Conservation (phyloP, 2,888 invertebrate species). For the Podabrus alpinus region DNA sequence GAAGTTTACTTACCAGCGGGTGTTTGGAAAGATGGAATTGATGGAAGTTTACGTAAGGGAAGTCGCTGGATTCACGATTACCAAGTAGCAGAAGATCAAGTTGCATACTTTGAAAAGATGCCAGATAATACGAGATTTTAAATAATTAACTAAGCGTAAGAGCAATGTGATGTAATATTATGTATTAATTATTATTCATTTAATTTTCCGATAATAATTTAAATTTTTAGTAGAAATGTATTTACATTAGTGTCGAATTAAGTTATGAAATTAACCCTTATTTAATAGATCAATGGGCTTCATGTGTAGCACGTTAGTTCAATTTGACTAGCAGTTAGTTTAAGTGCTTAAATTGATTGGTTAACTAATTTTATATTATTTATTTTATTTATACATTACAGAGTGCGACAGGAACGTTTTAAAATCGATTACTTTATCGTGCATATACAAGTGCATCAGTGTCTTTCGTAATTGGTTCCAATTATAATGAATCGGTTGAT, state of each 20-base stretch:
- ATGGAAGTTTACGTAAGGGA: constrained; percentile 82
- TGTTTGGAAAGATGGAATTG: constrained; percentile 91
- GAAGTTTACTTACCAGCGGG: constrained; percentile 91
- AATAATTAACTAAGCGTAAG: constrained; percentile 18
- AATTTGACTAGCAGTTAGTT: not conserved
- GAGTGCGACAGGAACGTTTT: not conserved
- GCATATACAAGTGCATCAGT: not conserved
- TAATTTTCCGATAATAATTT: not conserved
- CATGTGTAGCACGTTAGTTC: not conserved
- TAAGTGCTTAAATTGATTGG: not conserved
- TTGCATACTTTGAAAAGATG: constrained; percentile 83
- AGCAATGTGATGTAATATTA: not conserved
- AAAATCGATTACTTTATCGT: not conserved
- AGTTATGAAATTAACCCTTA: not conserved
- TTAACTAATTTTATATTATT: not conserved
- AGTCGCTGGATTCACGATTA: constrained; percentile 91
- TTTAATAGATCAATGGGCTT: not conserved
- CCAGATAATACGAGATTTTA: constrained; percentile 82
- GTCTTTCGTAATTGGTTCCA: not conserved
- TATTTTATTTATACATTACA: not conserved
- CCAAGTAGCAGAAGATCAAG: constrained; percentile 75
- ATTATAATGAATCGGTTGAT: not conserved
- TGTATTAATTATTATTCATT: not conserved
- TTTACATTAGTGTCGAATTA: not conserved
- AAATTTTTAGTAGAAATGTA: not conserved